These are phyloP conservation scores for Desoria tigrina DNA, from an alignment of 2,888 invertebrate genomes.

Conservation along the genomic window DNA sequence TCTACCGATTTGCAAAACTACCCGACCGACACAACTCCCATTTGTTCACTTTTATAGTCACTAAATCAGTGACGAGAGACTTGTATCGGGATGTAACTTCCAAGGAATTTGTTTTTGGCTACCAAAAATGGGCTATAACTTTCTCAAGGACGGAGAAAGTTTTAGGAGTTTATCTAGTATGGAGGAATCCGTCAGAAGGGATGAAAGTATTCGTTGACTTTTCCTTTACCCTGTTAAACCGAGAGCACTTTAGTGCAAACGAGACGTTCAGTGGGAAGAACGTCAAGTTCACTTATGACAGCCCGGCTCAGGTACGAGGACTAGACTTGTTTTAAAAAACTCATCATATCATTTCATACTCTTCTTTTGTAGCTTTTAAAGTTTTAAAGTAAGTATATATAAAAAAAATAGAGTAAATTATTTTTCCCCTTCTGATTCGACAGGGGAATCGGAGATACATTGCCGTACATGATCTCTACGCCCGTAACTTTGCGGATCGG, in stretches of 20 bases:
- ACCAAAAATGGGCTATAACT: conserved; percentile 79
- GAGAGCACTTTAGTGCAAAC: conserved; percentile 79
- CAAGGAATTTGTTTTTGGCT: conserved; percentile 78
- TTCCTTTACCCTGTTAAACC: conserved; percentile 75
- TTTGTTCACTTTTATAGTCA: conserved; percentile 81
- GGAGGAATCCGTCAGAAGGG: conserved; percentile 73
- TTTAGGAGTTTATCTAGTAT: conserved; percentile 74
- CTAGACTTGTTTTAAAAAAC: not conserved
- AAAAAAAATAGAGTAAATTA: no score
- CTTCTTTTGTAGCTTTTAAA: not conserved
- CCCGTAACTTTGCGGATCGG: conserved; percentile 73
- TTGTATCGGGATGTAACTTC: conserved; percentile 77
- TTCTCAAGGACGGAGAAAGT: conserved; percentile 76
- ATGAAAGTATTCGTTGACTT: conserved; percentile 77
- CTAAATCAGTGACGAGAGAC: conserved; percentile 74
- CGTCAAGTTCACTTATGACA: conserved; percentile 60
- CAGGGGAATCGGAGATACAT: conserved; percentile 75
- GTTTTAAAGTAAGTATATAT: no score
- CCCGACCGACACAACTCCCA: conserved; percentile 79
- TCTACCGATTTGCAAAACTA: conserved; percentile 78
- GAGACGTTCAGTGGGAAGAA: conserved; percentile 77
- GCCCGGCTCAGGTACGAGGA: conserved; percentile 52
- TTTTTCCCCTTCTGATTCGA: conserved; percentile 70
- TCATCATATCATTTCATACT: not conserved
- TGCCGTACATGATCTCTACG: conserved; percentile 69